These are phyloP conservation scores for Cataglyphis altisquamis DNA, from an alignment of 2,888 invertebrate genomes.

Conservation along the genomic window DNA sequence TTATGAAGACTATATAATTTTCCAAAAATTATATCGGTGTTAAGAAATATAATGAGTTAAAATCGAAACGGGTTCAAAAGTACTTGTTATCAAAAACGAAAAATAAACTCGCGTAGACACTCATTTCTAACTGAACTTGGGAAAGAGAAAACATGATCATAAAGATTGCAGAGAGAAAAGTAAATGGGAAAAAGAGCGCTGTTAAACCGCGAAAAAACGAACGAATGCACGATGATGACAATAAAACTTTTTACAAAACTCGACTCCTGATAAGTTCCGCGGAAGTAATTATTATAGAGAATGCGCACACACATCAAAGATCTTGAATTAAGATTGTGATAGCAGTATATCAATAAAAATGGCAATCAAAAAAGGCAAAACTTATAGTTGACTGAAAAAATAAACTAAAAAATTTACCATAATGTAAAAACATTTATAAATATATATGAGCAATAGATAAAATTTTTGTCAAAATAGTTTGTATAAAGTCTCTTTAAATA, in stretches of 20 bases:
- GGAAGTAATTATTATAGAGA: slow-evolving; percentile 24
- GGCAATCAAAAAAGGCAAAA: not conserved
- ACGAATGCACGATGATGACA: not conserved
- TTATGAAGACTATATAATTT: not conserved
- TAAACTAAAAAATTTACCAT: not conserved
- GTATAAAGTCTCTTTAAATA: not conserved
- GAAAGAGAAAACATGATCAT: not conserved
- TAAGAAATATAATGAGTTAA: not conserved
- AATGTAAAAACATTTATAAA: not conserved
- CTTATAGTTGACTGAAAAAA: not conserved
- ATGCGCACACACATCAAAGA: not conserved
- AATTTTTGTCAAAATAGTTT: not conserved
- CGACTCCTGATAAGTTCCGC: not conserved
- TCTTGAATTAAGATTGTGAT: not conserved
- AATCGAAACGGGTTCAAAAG: not conserved
- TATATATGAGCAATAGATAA: not conserved
- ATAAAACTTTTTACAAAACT: slow-evolving; percentile 1
- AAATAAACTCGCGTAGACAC: slow-evolving; percentile 24
- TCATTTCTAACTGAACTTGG: slow-evolving; percentile 13
- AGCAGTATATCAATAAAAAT: slow-evolving; percentile 13
- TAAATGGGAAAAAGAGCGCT: slow-evolving; percentile 9
- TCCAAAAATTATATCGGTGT: not conserved
- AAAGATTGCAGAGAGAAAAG: slow-evolving; percentile 19
- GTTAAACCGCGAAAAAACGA: slow-evolving; percentile 5
- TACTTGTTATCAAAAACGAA: slow-evolving; percentile 17